Base-by-base conservation (phyloP, 2,888 invertebrate species). In the Drosophila subsilvestris region DNA sequence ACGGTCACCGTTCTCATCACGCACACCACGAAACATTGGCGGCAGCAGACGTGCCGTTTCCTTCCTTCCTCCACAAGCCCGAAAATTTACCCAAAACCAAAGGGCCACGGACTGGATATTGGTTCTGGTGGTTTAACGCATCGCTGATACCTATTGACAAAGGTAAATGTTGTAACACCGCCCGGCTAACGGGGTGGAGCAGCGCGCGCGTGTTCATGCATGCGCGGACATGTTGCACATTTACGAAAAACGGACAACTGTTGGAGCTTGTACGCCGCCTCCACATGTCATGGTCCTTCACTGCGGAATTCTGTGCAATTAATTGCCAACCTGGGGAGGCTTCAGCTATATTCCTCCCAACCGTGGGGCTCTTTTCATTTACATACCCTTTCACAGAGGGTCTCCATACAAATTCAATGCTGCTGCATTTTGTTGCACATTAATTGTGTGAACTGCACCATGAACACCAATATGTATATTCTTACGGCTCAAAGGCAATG, bases 321-420 rank as follows among this genome's bases (percentile, higher is more conserved):
- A 84, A 82, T 77, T 82, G 81, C 68, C 75, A 81, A 79, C 70
- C 74, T 25, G 6, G 73, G 71, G 66, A 80, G 68, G 74, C 69
- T 76, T 72, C 71, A 62, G 70, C 60, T 74, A 76, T 78, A 27
- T 8, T 2, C 9, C 27, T 1, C 27, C 27, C 27, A 27, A 8
- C 9, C 9, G 27, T 27, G 8, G 27, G 8, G 27, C 1, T n/a
- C n/a, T n/a, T n/a, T n/a, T n/a, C n/a, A 27, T 27, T 3, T 25
- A 25, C 22, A 8, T 27, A 27, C 27, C 9, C 27, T 27, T 9
- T 25, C 25, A 3, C 27, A 27, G 27, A 27, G 27, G 27, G 9
- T 27, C 9, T 8, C 27, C 8, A 9, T 2, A 9, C 9, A 27
- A 27, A 9, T 9, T 27, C 3, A 9, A 14, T 14, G 37, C 14